Conservation (phyloP, 2,888 invertebrate genomes). For the Andricus quercusramuli region DNA sequence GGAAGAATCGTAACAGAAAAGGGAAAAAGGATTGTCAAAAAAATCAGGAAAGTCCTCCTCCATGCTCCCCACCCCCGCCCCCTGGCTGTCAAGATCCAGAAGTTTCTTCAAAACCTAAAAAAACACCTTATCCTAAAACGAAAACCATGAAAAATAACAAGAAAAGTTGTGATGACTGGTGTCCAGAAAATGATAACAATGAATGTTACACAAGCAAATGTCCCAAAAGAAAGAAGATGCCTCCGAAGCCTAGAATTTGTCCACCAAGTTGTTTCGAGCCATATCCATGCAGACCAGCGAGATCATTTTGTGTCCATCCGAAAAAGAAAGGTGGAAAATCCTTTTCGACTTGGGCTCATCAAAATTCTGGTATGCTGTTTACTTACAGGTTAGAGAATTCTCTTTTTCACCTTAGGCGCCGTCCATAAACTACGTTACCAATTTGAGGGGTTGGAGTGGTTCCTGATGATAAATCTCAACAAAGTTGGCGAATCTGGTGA, state of each 20-base stretch:
- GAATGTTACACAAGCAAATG: conserved; percentile 23
- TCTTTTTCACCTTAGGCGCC: too few relatives aligned
- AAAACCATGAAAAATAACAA: not conserved
- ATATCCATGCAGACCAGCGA: not conserved
- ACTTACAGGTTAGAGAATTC: conserved; percentile 6
- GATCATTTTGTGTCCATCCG: conserved; percentile 13
- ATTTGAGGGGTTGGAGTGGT: too few relatives aligned
- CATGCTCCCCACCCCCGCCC: not conserved
- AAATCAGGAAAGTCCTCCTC: not conserved
- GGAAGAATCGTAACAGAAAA: not conserved
- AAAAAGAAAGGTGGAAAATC: conserved; percentile 8
- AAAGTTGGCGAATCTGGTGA: too few relatives aligned
- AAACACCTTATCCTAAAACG: not conserved
- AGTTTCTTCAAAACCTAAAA: not conserved
- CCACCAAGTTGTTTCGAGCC: conserved; percentile 16
- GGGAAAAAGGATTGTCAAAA: not conserved
- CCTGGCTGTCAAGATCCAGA: not conserved
- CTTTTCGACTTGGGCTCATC: conserved; percentile 6
- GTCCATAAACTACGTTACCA: too few relatives aligned
- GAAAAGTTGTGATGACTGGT: not conserved
- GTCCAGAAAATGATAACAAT: not conserved
- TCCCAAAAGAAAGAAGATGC: not conserved
- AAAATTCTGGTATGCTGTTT: not conserved
- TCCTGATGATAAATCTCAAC: too few relatives aligned
- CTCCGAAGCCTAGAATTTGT: conserved; percentile 5